A percentile compares a stretch with the other conserved stretches of the same genome.
Conservation (phyloP, 2,888 invertebrate species). For the Drosophila affinis region DNA sequence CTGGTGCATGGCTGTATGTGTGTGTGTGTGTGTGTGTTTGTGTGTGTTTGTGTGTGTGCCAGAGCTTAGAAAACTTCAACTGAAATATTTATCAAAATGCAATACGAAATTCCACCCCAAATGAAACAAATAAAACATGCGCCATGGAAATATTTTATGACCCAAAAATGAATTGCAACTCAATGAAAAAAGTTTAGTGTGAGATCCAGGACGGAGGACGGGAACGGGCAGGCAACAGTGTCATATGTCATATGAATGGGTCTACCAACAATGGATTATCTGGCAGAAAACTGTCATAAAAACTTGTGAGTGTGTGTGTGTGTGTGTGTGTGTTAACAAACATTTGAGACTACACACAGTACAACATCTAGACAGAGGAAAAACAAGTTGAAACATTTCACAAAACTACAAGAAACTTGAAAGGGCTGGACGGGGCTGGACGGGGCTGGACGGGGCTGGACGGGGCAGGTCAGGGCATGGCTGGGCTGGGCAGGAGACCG, state of each 20-base stretch:
- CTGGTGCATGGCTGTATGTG: slow-evolving; percentile 13
- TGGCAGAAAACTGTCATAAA: slow-evolving; percentile 47
- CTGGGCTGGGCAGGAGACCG: no score
- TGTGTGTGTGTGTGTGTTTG: slow-evolving; percentile 5
- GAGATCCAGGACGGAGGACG: not conserved
- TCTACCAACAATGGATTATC: slow-evolving; percentile 31
- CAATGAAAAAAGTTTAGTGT: slow-evolving; percentile 44
- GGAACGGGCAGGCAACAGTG: not conserved
- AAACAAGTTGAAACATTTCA: slow-evolving; percentile 53
- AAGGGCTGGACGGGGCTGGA: not conserved
- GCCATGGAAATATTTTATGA: slow-evolving; percentile 49
- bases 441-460: no score
- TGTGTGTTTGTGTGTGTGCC: slow-evolving; percentile 16
- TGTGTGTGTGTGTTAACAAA: slow-evolving; percentile 49
- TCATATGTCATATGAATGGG: not conserved
- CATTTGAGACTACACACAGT: slow-evolving; percentile 38
- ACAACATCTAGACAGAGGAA: slow-evolving; percentile 13
- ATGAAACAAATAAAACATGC: slow-evolving; percentile 67
- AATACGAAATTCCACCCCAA: slow-evolving; percentile 44
- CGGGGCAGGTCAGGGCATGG: no score
- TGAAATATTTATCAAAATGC: slow-evolving; percentile 68
- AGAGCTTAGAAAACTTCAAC: slow-evolving; percentile 49
- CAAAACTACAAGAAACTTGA: slow-evolving; percentile 58
- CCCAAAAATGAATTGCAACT: slow-evolving; percentile 62
- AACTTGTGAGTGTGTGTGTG: slow-evolving; percentile 6